Conservation (phyloP, 2,797 vertebrate genomes). For the Notolabrus celidotus region DNA sequence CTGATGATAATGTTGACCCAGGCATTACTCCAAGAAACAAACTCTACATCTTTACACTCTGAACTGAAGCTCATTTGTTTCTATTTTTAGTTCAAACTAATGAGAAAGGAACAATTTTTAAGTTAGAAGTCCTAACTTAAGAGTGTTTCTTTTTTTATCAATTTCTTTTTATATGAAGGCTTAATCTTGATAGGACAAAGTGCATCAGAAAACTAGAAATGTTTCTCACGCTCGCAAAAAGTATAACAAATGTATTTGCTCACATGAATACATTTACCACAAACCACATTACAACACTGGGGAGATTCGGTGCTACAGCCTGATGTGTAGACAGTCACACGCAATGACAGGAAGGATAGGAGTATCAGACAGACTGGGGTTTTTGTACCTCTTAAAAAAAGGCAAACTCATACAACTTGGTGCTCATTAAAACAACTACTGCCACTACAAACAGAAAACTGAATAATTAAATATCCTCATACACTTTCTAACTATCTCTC, state of each 20-base stretch:
- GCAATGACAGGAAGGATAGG: constrained; percentile 36
- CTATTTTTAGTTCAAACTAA: too few species aligned
- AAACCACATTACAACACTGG: constrained; percentile 32
- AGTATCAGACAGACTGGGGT: constrained; percentile 1
- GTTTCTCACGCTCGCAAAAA: not conserved
- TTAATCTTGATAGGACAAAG: constrained; percentile 1
- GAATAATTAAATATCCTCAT: not conserved
- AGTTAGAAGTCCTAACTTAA: not conserved
- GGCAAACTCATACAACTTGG: constrained; percentile 22
- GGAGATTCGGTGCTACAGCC: not conserved
- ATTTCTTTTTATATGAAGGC: not conserved
- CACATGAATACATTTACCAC: constrained; percentile 20
- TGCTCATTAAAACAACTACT: constrained; percentile 51
- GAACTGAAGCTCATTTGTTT: not conserved
- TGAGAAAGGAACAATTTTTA: too few species aligned
- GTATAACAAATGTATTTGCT: constrained; percentile 5
- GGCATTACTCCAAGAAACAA: constrained; percentile 1
- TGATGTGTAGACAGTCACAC: constrained; percentile 2
- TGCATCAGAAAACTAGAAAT: not conserved
- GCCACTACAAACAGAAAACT: constrained; percentile 49
- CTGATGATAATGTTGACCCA: constrained; percentile 4
- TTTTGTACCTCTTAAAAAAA: constrained; percentile 1
- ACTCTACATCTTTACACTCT: not conserved
- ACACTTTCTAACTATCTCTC: constrained; percentile 11
- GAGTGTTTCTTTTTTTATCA: not conserved